Conservation (phyloP, 1,140 invertebrate species). For the Choristoneura fumiferana region DNA sequence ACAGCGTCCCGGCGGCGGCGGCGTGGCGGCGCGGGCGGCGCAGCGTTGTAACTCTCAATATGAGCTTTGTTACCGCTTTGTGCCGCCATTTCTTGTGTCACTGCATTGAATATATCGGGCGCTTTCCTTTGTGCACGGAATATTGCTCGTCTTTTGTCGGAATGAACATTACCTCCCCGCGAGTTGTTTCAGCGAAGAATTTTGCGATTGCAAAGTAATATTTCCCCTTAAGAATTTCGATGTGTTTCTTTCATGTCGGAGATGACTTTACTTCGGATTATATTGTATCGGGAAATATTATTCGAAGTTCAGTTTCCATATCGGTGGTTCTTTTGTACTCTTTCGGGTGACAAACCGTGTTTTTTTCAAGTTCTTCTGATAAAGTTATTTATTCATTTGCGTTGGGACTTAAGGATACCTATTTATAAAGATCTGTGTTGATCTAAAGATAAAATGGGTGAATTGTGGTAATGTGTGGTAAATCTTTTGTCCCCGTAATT, state of each 20-base stretch:
- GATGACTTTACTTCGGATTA: slow-evolving; percentile 68
- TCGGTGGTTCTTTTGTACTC: slow-evolving; percentile 28
- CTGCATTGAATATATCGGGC: slow-evolving; percentile 77
- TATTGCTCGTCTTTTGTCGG: slow-evolving; percentile 77
- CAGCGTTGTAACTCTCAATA: slow-evolving; percentile 69
- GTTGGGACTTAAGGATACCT: no score
- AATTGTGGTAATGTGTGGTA: slow-evolving; percentile 27
- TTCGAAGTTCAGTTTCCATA: slow-evolving; percentile 47
- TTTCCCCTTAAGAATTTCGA: slow-evolving; percentile 73
- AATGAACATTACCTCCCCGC: slow-evolving; percentile 73
- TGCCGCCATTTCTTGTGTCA: slow-evolving; percentile 75
- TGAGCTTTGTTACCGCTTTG: slow-evolving; percentile 75
- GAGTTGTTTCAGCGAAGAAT: slow-evolving; percentile 76
- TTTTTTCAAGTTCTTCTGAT: neutral
- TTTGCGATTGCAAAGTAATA: slow-evolving; percentile 77
- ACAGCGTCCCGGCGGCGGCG: neutral
- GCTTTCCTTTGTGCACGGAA: slow-evolving; percentile 75
- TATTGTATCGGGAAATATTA: slow-evolving; percentile 55
- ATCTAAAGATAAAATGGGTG: slow-evolving; percentile 14
- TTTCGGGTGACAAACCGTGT: neutral
- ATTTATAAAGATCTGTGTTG: no score
- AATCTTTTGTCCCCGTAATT: slow-evolving; percentile 52
- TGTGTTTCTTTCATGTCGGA: slow-evolving; percentile 70
- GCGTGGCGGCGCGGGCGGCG: slow-evolving; percentile 23
- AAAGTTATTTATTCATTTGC: no score